Evolutionary conservation across 2,888 invertebrate genomes (phyloP), one percentile per base, ranked within the genome.

Genomic region (Lypha dubia): DNA sequence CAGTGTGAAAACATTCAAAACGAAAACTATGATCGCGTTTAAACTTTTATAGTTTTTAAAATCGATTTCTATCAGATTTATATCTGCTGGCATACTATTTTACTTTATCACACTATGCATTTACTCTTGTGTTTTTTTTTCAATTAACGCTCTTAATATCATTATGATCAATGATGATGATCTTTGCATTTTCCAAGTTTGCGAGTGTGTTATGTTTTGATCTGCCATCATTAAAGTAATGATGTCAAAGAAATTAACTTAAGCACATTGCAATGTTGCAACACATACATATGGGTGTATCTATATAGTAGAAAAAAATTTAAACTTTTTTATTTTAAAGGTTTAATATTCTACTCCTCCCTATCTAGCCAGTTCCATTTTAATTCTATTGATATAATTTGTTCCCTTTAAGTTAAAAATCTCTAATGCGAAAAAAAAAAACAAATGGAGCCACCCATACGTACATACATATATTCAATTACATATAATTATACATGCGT

Each of bases 161-260:
- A 60, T 44, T 68, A 24, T 24, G 24, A 74, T 75, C 51, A 68
- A 73, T 41, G 60, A 53, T 58, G 80, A 24, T 51, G 53, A 28
- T 49, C 32, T 49, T 32, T 22, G 20, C 8, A 58, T 63, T 65
- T 51, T 44, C 13, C 44, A 62, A 56, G 60, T 73, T 24, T 51
- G 58, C 32, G 13, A 62, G 22, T 22, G 67, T 60, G 17, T 51
- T 75, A 51, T 63, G 51, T 53, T 77, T 35, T 81, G 73, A 80
- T 68, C 68, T 84, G 44, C 35, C 77, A 68, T 73, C 76, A 77
- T 84, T 74, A 68, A 68, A 60, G 73, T 81, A 84, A 81, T 84
- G 81, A 77, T 81, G 81, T 77, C 80, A 84, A 84, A 81, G 73
- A 77, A 73, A 81, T 84, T 81, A 81, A 38, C 35, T 56, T 24